These are phyloP conservation scores for Micrasema longulum DNA, from an alignment of 1,140 invertebrate genomes.

Conservation along the genomic window DNA sequence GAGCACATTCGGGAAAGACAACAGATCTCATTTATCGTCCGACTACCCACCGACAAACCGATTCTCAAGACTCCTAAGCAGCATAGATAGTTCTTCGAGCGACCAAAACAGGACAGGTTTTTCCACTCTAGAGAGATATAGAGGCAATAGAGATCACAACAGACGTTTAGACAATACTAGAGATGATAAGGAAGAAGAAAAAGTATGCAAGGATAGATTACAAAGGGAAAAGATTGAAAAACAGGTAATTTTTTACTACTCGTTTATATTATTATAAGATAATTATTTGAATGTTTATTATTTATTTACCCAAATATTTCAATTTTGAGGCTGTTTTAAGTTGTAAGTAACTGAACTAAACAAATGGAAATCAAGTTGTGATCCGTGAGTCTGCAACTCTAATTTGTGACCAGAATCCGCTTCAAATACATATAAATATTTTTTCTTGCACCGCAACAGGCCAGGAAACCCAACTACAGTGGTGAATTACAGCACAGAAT, in stretches of 20 bases:
- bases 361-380: no score
- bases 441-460: no score
- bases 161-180: conserved; percentile 55
- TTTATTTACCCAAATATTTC: not conserved
- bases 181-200: conserved; percentile 60
- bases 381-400: no score
- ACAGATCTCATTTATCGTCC: conserved; percentile 57
- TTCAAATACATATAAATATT: no score
- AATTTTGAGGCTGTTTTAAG: no score
- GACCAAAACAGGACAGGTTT: conserved; percentile 57
- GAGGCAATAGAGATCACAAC: conserved; percentile 52
- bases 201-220: conserved; percentile 63
- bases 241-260: conserved; percentile 58
- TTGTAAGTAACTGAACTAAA: no score
- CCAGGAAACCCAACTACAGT: no score
- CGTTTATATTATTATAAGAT: no score
- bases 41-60: conserved; percentile 57
- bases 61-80: conserved; percentile 57
- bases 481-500: no score
- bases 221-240: conserved; percentile 65
- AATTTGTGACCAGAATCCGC: no score
- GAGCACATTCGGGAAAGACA: conserved; percentile 62
- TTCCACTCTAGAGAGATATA: conserved; percentile 63
- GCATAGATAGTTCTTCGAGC: conserved; percentile 48
- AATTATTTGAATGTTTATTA: no score